Evolutionary conservation across 2,113 vertebrate species (phyloP), one percentile per base, ranked within the genome.

Genomic region (Saguinus midas): DNA sequence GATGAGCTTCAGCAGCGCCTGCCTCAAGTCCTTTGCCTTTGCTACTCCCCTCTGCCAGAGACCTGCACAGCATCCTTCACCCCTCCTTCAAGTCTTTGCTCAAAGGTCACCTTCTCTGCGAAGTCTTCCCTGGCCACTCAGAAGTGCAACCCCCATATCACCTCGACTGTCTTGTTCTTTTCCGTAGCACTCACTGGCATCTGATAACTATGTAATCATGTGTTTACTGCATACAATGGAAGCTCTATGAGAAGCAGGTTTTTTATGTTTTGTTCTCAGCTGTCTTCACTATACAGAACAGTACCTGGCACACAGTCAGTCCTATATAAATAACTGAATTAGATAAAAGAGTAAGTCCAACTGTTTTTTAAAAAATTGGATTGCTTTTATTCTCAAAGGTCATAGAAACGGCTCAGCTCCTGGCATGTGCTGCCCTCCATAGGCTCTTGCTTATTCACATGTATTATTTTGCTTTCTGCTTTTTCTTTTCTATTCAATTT

Each of bases 381-480:
- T n/a, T 84, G 29, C 18, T 82, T 90, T 88, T 75, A 52, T 90
- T 91, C 70, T 66, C 83, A 90, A 87, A 92, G 86, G 32, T 83
- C 75, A 52, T 21, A 20, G 21, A 70, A 40, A 72, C 5, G 75
- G 17, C n/a, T 43, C 50, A 88, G 66, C 52, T 94, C 90, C 73
- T 83, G 40, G 35, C 61, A 58, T 7, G 20, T 6, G 43, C 61
- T 80, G 70, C 23, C 61, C 90, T 82, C 70, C 45, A 23, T 3
- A 93, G 35, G 52, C 11, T 86, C 64, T 8, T 76, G 57, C 76
- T 94, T 81, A 92, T 25, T 82, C 57, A 80, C 80, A 91, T 21
- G 35, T n/a, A 45, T 75, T 50, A 55, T 78, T 45, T 68, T 55
- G 45, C 10, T 80, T 84, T 83, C 40, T 90, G 7, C 8, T 37